phyloP scores from a whole-genome alignment of 1,140 invertebrate species.

The Brachionus koreanus region DNA sequence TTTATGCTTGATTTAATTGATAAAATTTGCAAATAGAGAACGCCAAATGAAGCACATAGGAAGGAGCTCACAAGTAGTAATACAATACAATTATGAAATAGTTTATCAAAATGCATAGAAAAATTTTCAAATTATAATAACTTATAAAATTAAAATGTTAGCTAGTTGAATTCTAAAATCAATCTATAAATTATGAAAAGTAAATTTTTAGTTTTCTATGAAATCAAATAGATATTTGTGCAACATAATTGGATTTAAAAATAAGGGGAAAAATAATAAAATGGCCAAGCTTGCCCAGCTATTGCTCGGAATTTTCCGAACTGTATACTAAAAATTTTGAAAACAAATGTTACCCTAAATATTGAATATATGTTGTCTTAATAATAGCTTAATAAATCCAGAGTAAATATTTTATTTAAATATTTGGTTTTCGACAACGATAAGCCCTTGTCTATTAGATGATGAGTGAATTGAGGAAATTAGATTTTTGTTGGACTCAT shows the following conservation, averaged over 20 bases:
- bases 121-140: conserved; percentile 31
- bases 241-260: too few species aligned
- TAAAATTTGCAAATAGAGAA: conserved; percentile 8
- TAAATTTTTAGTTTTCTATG: background rate
- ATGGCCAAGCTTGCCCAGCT: too few species aligned
- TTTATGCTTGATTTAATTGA: conserved; percentile 38
- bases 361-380: background rate
- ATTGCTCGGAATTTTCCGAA: background rate
- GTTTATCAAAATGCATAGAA: background rate
- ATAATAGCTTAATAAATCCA: conserved; percentile 31
- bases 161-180: background rate
- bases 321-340: background rate
- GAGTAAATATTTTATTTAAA: background rate
- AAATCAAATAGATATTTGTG: background rate
- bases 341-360: background rate
- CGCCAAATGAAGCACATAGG: background rate
- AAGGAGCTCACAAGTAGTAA: background rate
- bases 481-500: background rate
- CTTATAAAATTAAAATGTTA: conserved; percentile 24
- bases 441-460: background rate
- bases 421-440: background rate
- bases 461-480: background rate
- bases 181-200: conserved; percentile 38
- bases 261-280: too few species aligned
- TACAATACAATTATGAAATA: conserved; percentile 25